A percentile compares a stretch with the other conserved stretches of the same genome.
Conservation (phyloP, 2,797 vertebrate species). For the Geotrypetes seraphini region DNA sequence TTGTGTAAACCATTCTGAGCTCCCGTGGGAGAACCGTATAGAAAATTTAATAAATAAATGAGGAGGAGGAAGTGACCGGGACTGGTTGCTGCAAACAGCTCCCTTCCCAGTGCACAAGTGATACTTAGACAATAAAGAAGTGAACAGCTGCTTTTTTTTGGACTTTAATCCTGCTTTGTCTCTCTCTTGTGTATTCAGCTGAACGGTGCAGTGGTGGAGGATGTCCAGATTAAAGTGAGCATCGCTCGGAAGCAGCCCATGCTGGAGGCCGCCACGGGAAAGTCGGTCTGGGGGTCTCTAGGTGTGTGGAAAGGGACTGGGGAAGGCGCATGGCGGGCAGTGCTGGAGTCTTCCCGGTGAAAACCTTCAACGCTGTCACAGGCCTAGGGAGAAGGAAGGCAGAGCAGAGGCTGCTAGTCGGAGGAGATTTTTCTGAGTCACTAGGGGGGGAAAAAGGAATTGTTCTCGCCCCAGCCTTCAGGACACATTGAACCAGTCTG, state of each 20-base stretch:
- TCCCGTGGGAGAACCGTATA: too few species aligned
- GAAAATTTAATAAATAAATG: too few species aligned
- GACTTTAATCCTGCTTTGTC: not conserved
- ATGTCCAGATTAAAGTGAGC: slow-evolving; percentile 78
- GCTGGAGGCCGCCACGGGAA: slow-evolving; percentile 79
- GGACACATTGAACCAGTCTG: too few species aligned
- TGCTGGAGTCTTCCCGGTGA: too few species aligned
- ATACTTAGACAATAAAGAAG: too few species aligned
- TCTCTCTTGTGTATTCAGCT: slow-evolving; percentile 35
- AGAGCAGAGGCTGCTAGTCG: not conserved
- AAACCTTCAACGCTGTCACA: too few species aligned
- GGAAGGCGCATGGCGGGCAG: too few species aligned
- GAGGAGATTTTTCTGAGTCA: too few species aligned
- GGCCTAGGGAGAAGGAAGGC: too few species aligned
- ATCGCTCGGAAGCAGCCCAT: slow-evolving; percentile 89
- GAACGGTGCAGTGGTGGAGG: slow-evolving; percentile 69
- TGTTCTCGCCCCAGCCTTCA: too few species aligned
- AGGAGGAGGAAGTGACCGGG: fast-evolving
- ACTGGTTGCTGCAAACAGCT: not conserved
- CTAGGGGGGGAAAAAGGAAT: not conserved
- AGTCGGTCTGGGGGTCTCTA: slow-evolving; percentile 80
- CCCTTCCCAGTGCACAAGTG: not conserved
- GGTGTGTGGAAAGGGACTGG: slow-evolving; percentile 49
- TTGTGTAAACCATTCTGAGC: too few species aligned
- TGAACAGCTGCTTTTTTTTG: too few species aligned